Evolutionary conservation across 2,113 vertebrate species (phyloP).

Genomic region (Mastomys natalensis): DNA sequence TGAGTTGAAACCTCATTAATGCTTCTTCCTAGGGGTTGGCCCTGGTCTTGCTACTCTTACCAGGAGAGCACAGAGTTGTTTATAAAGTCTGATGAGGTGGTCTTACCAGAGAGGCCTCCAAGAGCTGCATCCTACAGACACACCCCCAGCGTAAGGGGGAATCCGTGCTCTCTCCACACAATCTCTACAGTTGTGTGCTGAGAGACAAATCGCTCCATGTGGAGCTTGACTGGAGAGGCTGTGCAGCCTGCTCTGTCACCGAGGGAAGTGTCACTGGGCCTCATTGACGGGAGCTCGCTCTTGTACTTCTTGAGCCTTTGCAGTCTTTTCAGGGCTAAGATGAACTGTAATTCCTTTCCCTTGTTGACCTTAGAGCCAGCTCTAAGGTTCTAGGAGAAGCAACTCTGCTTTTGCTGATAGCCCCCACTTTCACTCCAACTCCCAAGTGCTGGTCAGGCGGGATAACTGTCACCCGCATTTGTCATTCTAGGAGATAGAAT

Average conservation of each 20-base stretch:
- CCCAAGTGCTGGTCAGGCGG: neutral
- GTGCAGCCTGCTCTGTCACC: too few relatives aligned
- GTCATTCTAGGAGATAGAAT: constrained; percentile 13
- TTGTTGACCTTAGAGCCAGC: neutral
- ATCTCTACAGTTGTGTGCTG: neutral
- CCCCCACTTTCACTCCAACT: neutral
- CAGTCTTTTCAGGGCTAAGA: neutral
- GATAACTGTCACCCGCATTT: neutral
- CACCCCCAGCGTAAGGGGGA: neutral
- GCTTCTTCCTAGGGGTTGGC: neutral
- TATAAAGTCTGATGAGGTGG: neutral
- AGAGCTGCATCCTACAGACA: neutral
- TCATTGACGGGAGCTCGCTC: neutral
- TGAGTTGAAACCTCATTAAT: neutral
- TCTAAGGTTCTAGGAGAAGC: neutral
- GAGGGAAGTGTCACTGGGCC: neutral
- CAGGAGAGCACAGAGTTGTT: neutral
- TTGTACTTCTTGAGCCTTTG: neutral
- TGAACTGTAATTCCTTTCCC: neutral
- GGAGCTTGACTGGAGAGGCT: neutral
- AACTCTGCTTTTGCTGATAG: neutral
- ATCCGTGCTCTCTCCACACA: neutral
- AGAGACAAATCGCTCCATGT: neutral
- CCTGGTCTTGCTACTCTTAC: neutral
- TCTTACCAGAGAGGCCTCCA: neutral